Base-by-base conservation (phyloP, 2,113 vertebrate species). In the Otis tarda region DNA sequence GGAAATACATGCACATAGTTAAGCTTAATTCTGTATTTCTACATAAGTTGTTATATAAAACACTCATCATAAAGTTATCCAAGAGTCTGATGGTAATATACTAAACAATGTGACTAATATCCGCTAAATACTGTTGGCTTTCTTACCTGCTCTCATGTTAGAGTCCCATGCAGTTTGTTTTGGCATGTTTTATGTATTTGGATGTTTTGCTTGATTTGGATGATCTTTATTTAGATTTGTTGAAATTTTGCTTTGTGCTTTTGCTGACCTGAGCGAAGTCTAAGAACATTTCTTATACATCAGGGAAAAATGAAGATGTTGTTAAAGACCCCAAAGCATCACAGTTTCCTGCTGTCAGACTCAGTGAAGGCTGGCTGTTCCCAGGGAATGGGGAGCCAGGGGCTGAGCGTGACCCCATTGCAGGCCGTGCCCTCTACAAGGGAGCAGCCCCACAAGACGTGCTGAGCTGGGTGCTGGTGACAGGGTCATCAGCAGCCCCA, bases 381-480 rank as follows among this genome's bases (percentile, higher is more conserved):
- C 12, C n/a, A 23, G 35, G 11, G 33, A 8, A 14, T 33, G 18
- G 39, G 12, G 28, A 73, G 12, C 31, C 20, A 1, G 35, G 7
- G 41, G 6, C 56, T 1, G 2, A n/a, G 19, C 9, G 5, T 90
- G 49, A n/a, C 28, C 37, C 28, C 20, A 2, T 5, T 0, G 3
- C 41, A 92, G 57, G 7, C 33, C 1, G 0, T 73, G 35, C 15
- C 23, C 16, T 60, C 33, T 63, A 12, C 0, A 0, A 73, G 17
- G n/a, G 6, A 76, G 35, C 39, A 73, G 50, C 22, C 11, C 31
- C 25, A 7, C 5, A 43, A 33, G 24, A 2, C 3, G 9, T 5
- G 28, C 64, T 84, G 76, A 31, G 22, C 59, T 73, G 30, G 33
- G 5, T 85, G 57, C 19, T 57, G n/a, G 22, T 75, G 2, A 19